Base-by-base conservation (phyloP, 2,797 vertebrate genomes). In the Ceyx erithaca region DNA sequence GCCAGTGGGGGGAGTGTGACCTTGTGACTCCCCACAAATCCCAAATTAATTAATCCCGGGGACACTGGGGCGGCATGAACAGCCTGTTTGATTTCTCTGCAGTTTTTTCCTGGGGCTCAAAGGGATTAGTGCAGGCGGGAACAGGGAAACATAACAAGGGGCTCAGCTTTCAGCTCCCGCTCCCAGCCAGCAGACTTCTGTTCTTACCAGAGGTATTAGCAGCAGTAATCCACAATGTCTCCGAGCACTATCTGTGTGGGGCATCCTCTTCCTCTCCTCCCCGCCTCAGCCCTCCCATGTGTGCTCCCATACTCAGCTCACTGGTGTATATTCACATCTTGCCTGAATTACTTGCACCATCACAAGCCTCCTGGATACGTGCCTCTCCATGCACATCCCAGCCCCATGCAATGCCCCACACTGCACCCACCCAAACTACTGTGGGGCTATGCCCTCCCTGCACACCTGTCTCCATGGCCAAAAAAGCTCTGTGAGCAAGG, bases 21-120 rank as follows among this genome's bases (percentile, higher is more conserved):
- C 96, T 95, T 66, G 81, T 95, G 94, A 96, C 96, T 95, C 92
- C 85, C 78, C 69, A 93, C 96, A 98, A 98, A 98, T 98, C 98
- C 98, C 88, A 96, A 98, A 97, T 98, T 98, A 98, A 98, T 98
- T 97, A 98, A 97, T 96, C 96, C 94, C 4, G 12, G 97, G 97
- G 97, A 97, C 80, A 68, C 96, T 83, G 91, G 93, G 81, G 91
- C 75, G 66, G 93, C 37, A 90, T 97, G 97, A 97, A 96, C 96
- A 95, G 95, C 92, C 94, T 57, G 94, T 97, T 97, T 98, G 96
- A 97, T 96, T 96, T 96, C 92, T 77, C 94, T 93, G 94, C 91
- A 86, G 91, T 85, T 96, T 96, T 96, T 97, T 96, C 95, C 97
- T 95, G 94, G 96, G 97, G 93, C 97, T 95, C 91, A 92, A 76